Evolutionary conservation across 2,888 invertebrate genomes (phyloP).

Genomic region (Drepanosiphum platanoidis): DNA sequence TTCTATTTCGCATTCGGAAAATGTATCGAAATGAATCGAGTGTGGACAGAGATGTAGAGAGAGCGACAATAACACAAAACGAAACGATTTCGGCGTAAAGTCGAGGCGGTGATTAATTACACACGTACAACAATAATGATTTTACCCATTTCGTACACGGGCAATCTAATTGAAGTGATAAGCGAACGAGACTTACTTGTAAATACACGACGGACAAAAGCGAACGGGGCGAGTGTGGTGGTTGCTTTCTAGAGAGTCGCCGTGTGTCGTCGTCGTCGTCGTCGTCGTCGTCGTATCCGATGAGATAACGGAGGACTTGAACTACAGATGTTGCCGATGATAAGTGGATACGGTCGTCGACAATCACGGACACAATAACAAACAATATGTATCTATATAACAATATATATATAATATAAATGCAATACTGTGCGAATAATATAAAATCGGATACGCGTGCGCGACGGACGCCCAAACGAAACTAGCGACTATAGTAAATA

Average conservation of each 20-base stretch:
- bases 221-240: background rate
- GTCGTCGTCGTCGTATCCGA: background rate
- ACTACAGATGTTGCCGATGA: background rate
- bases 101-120: no score
- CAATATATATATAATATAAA: no score
- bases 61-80: background rate
- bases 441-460: constrained; percentile 28
- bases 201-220: background rate
- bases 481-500: background rate
- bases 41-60: background rate
- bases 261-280: no score
- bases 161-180: background rate
- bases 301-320: constrained; percentile 20
- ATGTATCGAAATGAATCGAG: no score
- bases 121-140: background rate
- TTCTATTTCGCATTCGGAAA: no score
- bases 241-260: no score
- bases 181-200: background rate
- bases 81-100: background rate
- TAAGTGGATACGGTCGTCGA: background rate
- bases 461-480: constrained; percentile 32
- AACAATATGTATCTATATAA: background rate
- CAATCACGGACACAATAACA: background rate
- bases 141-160: background rate
- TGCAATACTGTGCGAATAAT: background rate